A percentile compares a stretch with the other conserved stretches of the same genome.
phyloP scores from a whole-genome alignment of 2,888 invertebrate genomes.

The Cosmia trapezina region DNA sequence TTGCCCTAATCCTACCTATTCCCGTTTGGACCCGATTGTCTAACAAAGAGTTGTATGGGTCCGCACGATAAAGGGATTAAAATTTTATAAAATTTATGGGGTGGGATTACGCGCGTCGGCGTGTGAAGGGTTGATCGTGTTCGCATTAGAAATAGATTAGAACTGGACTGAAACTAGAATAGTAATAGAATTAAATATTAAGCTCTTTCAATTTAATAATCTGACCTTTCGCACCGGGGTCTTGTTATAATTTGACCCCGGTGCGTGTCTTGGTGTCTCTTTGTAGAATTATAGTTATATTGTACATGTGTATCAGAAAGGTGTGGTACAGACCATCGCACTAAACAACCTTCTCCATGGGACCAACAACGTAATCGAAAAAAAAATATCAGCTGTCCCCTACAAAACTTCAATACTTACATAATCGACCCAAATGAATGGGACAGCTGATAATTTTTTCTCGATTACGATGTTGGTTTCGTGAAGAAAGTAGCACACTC shows the following conservation, averaged over 20 bases:
- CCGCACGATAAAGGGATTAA: slow-evolving; percentile 86
- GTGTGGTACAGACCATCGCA: too few relatives aligned
- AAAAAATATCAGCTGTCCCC: too few relatives aligned
- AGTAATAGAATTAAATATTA: slow-evolving; percentile 28
- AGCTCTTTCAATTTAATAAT: background rate
- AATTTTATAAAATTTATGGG: slow-evolving; percentile 85
- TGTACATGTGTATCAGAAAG: too few relatives aligned
- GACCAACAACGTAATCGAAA: too few relatives aligned
- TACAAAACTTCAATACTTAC: too few relatives aligned
- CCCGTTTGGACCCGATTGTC: slow-evolving; percentile 70
- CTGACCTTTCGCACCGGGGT: background rate
- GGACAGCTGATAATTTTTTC: too few relatives aligned
- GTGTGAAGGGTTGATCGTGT: slow-evolving; percentile 71
- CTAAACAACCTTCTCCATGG: too few relatives aligned
- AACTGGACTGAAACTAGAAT: slow-evolving; percentile 33
- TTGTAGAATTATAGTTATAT: background rate
- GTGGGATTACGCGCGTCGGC: slow-evolving; percentile 70
- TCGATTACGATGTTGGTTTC: too few relatives aligned
- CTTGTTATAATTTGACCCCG: background rate
- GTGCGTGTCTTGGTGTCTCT: background rate
- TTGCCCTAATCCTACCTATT: slow-evolving; percentile 75
- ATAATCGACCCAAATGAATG: too few relatives aligned
- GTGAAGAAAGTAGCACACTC: too few relatives aligned
- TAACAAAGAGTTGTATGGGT: slow-evolving; percentile 80
- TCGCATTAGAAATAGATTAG: slow-evolving; percentile 62